Base-by-base conservation (phyloP, 1,140 invertebrate species). In the Bombus fervidus region DNA sequence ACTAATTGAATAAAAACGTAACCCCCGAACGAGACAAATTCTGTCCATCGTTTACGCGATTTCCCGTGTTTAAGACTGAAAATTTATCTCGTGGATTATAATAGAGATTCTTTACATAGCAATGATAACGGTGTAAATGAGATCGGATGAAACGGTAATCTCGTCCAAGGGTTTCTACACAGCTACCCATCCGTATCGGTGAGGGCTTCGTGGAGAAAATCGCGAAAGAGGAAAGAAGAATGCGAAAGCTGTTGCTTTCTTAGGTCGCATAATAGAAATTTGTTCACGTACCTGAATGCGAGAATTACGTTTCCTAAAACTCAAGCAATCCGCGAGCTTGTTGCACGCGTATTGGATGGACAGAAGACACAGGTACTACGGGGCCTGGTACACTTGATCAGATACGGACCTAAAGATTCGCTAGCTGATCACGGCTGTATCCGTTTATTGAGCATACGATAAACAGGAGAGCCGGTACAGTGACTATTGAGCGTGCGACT, bases 281-380 rank as follows among this genome's bases (percentile, higher is more conserved):
- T 79, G 57, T 89, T 66, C 90, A 91, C 91, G 75, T 91, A 91
- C 91, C 91, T 91, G 91, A 90, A 88, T 90, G 81, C 80, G 84
- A 84, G 80, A 90, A 90, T 88, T 81, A 90, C 74, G 79, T 90
- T 89, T 91, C 86, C 82, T 91, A 91, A 91, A 88, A 91, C 80
- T 91, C 85, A 90, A 91, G 66, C 77, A 86, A 91, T 66, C 83
- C 81, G 90, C 83, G 87, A 80, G 86, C 76, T 86, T 80, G 78
- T 79, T 76, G 85, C 86, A 79, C 83, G 83, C 86, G 88, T 82
- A 90, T 90, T 84, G 89, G 83, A 91, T 91, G 89, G 89, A 90
- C 57, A 86, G 83, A 90, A 87, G 72, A 89, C 84, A 79, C 89
- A 89, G 89, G 87, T 91, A 91, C 81, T 90, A 89, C 84, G 84